Evolutionary conservation across 2,113 vertebrate species (phyloP), one percentile per base, ranked within the genome.

Genomic region (Ancistrus triradiatus): DNA sequence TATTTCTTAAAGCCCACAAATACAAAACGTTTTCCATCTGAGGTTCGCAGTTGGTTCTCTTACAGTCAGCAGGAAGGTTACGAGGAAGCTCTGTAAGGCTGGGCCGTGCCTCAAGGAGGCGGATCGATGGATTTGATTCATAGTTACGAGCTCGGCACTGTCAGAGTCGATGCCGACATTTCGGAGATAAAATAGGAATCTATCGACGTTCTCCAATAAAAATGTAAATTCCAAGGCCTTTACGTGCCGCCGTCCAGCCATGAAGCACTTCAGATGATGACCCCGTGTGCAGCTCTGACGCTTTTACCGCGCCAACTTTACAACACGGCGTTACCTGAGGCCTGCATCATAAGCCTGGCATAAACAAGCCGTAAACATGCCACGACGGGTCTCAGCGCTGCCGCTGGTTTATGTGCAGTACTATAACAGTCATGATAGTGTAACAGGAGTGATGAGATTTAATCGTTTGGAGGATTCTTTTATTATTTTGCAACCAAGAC

Each of bases 141-240:
- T 66, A 38, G 64, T 35, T 47, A 50, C 24, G 21, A 43, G 3
- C 48, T 5, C 33, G 2, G 63, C 11, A 10, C 9, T 48, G 44
- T 52, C 70, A 22, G 22, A 56, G 43, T 50, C 22, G 28, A 44
- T 47, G 72, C 64, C 7, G 60, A 48, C 4, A 66, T 44, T 66
- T 69, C 69, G 31, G 42, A 65, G 51, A 75, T 77, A 25, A 56
- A 59, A 74, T 70, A 61, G 24, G 14, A 15, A 57, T 19, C 37
- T 17, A 24, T 33, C 37, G 21, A 52, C 19, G 33, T 59, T 40
- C 42, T 50, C 43, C 60, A 52, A 71, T 66, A 44, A 58, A 75
- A 58, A 74, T 78, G 69, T 22, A 27, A 71, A 70, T 73, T 35
- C 21, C 46, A 17, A 14, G 21, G 50, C 15, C 53, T 4, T 6